phyloP scores from a whole-genome alignment of 2,113 vertebrate species.

The Pachypanchax playfairii region DNA sequence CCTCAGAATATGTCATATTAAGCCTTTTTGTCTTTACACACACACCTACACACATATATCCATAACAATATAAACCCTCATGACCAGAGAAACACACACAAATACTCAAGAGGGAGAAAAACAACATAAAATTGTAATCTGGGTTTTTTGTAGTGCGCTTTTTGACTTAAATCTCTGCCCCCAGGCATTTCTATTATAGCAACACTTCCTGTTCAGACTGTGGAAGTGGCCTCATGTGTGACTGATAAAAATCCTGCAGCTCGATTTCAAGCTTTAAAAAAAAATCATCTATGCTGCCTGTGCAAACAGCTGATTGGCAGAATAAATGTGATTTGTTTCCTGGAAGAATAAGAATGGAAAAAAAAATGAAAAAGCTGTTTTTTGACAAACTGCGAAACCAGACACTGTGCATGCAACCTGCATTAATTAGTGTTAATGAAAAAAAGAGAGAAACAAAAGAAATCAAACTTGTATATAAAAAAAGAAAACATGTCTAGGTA shows the following conservation, averaged over 20 bases:
- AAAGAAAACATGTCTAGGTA: neutral
- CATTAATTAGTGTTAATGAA: neutral
- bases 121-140: slow-evolving; percentile 58
- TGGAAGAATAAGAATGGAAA: neutral
- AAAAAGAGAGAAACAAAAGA: neutral
- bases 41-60: slow-evolving; percentile 4
- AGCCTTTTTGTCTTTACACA: slow-evolving; percentile 18
- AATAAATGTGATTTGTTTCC: neutral
- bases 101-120: slow-evolving; percentile 35
- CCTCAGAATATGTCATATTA: slow-evolving; percentile 36
- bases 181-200: slow-evolving; percentile 64
- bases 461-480: neutral
- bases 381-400: neutral
- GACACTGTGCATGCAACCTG: neutral
- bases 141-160: slow-evolving; percentile 41
- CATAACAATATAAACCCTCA: slow-evolving; percentile 6
- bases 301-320: no score
- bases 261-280: slow-evolving; percentile 23
- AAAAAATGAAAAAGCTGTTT: neutral
- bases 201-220: slow-evolving; percentile 51
- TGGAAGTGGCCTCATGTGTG: slow-evolving; percentile 41
- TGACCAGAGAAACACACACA: neutral
- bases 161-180: slow-evolving; percentile 43
- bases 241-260: slow-evolving; percentile 37
- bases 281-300: slow-evolving; percentile 10